Evolutionary conservation across 1,140 invertebrate genomes (phyloP), one percentile per base, ranked within the genome.

Genomic region (Drosophila orena): DNA sequence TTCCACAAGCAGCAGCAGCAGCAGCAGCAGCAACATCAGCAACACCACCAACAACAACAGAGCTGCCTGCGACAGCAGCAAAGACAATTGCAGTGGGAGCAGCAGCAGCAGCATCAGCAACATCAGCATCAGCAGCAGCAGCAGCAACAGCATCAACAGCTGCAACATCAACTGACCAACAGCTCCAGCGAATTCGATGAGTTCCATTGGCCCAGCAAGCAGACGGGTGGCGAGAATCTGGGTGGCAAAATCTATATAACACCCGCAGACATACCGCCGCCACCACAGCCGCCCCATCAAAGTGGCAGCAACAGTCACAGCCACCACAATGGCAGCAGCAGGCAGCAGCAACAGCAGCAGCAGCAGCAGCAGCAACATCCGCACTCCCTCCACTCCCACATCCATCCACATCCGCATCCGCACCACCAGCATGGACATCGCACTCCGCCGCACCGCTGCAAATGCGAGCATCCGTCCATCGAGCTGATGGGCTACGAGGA

Each of bases 181-280:
- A 89, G 55, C 68, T 89, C 84, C 10, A 71, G 84, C 71, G 84
- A 89, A 30, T 89, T 89, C 77, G 84, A 89, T 65, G 81, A 90
- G 88, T 90, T 77, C 59, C 81, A 86, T 44, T 86, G 88, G 86
- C 86, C 81, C 17, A 81, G 75, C 81, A 79, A 81, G 59, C 86
- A 81, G 54, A 69, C 66, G 52, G 56, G 58, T 42, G 52, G 52
- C 20, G 35, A 61, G n/a, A 52, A 43, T 3, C 66, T 68, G 44
- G 74, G 70, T 14, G 83, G 81, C 2, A 91, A 88, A 79, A 81
- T 91, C 54, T 91, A 90, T 91, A 91, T 91, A 75, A 91, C 89
- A 74, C 89, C 89, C 53, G 77, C 84, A 65, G 89, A 91, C 44
- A 91, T 91, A 61, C 89, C 89, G 58, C 89, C 89, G 27, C 89